Conservation (phyloP, 2,113 vertebrate species). For the Alces alces region DNA sequence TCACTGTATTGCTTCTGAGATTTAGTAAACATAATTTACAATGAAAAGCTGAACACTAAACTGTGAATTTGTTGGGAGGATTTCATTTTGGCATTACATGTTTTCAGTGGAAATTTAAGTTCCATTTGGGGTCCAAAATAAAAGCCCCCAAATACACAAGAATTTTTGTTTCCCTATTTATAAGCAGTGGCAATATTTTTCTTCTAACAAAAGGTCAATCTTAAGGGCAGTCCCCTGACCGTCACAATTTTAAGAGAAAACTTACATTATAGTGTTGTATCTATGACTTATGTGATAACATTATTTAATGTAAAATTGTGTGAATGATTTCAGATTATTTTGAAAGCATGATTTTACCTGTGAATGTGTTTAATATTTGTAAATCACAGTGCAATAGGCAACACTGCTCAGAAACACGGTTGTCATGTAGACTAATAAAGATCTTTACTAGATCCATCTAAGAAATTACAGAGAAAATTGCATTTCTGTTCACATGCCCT, state of each 20-base stretch:
- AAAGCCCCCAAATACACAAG: neutral
- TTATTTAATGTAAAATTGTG: constrained; percentile 13
- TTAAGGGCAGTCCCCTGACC: neutral
- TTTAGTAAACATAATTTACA: constrained; percentile 65
- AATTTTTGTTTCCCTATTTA: constrained; percentile 3
- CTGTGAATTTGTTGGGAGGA: constrained; percentile 9
- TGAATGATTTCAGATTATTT: constrained; percentile 6
- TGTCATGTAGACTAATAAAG: neutral
- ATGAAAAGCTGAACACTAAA: constrained; percentile 21
- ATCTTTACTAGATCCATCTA: constrained; percentile 50
- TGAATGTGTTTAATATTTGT: constrained; percentile 5
- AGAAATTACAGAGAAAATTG: constrained; percentile 40
- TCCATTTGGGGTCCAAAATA: constrained; percentile 21
- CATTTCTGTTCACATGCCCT: constrained; percentile 33
- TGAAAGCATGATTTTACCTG: constrained; percentile 14
- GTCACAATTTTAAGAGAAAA: constrained; percentile 23
- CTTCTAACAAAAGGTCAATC: constrained; percentile 6
- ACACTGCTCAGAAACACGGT: neutral
- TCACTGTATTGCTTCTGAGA: constrained; percentile 57
- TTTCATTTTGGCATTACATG: neutral
- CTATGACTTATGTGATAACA: neutral
- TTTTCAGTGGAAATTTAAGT: constrained; percentile 48
- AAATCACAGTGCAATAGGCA: neutral
- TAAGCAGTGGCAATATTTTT: neutral
- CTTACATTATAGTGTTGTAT: neutral